phyloP scores from a whole-genome alignment of 2,888 invertebrate species.

The Junonia oenone region DNA sequence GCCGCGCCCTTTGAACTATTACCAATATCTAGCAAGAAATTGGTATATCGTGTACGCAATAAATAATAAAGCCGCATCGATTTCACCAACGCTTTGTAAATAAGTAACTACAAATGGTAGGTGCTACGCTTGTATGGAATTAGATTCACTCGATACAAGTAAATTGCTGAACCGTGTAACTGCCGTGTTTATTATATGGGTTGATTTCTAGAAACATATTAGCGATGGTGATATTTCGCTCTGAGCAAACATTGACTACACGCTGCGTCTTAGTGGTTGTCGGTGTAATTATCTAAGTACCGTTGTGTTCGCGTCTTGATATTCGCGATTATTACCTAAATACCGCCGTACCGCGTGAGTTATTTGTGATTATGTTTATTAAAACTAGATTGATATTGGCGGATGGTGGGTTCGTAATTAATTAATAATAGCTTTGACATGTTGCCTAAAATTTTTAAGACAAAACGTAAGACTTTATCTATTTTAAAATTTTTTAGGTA shows the following conservation, averaged over 20 bases:
- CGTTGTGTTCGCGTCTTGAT: not conserved
- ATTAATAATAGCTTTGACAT: not conserved
- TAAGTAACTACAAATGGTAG: constrained; percentile 34
- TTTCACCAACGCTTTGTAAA: constrained; percentile 32
- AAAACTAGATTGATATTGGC: not conserved
- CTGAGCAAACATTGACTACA: constrained; percentile 9
- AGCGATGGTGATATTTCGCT: constrained; percentile 6
- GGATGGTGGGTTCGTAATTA: not conserved
- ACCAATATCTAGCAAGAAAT: constrained; percentile 35
- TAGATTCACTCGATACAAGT: constrained; percentile 28
- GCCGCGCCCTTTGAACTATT: constrained; percentile 35
- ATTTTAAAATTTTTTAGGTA: too few species aligned
- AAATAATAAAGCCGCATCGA: constrained; percentile 35
- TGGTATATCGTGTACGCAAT: constrained; percentile 34
- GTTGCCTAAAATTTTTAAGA: too few species aligned
- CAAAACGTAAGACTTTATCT: too few species aligned
- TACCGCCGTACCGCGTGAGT: not conserved
- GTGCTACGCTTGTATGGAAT: constrained; percentile 25
- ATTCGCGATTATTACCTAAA: not conserved
- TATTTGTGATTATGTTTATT: not conserved
- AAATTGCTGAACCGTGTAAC: constrained; percentile 30
- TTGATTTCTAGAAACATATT: constrained; percentile 10
- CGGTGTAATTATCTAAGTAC: constrained; percentile 4
- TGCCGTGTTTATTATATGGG: constrained; percentile 25
- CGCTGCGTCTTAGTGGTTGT: not conserved